Conservation (phyloP, 2,797 vertebrate genomes). For the Rhinatrema bivittatum region DNA sequence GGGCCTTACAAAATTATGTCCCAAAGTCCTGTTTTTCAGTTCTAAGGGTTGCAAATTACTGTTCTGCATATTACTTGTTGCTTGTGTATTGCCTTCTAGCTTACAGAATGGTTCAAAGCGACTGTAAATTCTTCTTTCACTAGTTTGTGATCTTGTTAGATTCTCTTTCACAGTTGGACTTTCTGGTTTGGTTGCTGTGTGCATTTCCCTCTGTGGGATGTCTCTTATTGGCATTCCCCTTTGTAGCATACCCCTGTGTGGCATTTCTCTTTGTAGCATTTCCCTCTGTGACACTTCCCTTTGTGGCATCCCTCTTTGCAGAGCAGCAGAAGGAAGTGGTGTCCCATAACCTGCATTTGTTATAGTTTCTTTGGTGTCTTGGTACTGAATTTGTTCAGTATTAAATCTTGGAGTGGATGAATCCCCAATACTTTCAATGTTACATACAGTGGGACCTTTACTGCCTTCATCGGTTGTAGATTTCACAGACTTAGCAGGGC, state of each 20-base stretch:
- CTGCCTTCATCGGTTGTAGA: conserved; percentile 34
- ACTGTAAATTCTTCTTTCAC: conserved; percentile 67
- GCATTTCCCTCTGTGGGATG: conserved; percentile 19
- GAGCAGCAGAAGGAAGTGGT: conserved; percentile 15
- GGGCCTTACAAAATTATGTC: conserved; percentile 41
- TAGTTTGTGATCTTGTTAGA: conserved; percentile 40
- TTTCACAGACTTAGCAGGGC: conserved; percentile 29
- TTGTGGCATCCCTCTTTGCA: conserved; percentile 25
- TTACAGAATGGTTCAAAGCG: conserved; percentile 77
- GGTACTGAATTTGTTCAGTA: conserved; percentile 68
- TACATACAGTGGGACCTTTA: conserved; percentile 34
- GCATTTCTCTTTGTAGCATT: background rate
- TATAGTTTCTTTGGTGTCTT: conserved; percentile 35
- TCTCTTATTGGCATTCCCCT: background rate
- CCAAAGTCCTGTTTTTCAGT: conserved; percentile 47
- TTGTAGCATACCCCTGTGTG: background rate
- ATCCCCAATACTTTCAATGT: conserved; percentile 47
- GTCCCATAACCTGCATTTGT: conserved; percentile 19
- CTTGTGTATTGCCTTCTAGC: conserved; percentile 48
- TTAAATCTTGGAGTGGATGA: conserved; percentile 74
- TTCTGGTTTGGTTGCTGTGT: conserved; percentile 1
- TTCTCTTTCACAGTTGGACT: conserved; percentile 36
- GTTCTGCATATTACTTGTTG: conserved; percentile 35
- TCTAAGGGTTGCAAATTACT: conserved; percentile 43
- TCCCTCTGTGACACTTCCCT: conserved; percentile 13